These are phyloP conservation scores for Hestina assimilis DNA, from an alignment of 1,140 invertebrate genomes.

Conservation along the genomic window DNA sequence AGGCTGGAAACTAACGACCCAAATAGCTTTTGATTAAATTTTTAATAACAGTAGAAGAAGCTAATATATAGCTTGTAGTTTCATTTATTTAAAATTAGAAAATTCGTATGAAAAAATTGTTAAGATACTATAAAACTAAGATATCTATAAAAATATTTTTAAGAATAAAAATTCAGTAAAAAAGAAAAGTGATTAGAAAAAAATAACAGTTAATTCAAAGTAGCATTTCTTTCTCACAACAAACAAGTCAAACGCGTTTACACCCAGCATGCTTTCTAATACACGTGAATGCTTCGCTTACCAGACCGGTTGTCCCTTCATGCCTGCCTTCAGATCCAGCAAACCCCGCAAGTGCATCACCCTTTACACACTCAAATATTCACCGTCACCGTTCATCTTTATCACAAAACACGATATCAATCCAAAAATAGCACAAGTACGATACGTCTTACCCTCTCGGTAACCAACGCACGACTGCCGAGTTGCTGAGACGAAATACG, in stretches of 20 bases:
- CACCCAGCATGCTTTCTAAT: slow-evolving; percentile 55
- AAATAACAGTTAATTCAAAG: neutral
- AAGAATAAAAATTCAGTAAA: no score
- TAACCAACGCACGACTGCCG: slow-evolving; percentile 51
- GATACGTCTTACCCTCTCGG: slow-evolving; percentile 36
- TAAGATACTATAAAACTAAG: neutral
- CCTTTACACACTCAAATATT: slow-evolving; percentile 48
- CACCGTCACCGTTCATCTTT: slow-evolving; percentile 63
- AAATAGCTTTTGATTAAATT: no score
- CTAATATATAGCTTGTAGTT: no score
- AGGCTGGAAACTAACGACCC: no score
- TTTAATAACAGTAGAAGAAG: no score
- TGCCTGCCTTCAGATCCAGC: slow-evolving; percentile 41
- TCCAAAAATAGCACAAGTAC: slow-evolving; percentile 23
- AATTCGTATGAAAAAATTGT: no score
- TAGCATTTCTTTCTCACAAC: slow-evolving; percentile 8
- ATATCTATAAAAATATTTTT: neutral
- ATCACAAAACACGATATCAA: slow-evolving; percentile 59
- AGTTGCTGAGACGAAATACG: slow-evolving; percentile 21
- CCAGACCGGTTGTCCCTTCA: slow-evolving; percentile 76
- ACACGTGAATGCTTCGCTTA: slow-evolving; percentile 55
- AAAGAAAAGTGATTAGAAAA: neutral
- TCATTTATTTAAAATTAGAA: no score
- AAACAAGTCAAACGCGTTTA: slow-evolving; percentile 1
- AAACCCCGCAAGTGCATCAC: slow-evolving; percentile 61